Evolutionary conservation across 1,140 invertebrate species (phyloP).

Genomic region (Neodiprion pinetum): DNA sequence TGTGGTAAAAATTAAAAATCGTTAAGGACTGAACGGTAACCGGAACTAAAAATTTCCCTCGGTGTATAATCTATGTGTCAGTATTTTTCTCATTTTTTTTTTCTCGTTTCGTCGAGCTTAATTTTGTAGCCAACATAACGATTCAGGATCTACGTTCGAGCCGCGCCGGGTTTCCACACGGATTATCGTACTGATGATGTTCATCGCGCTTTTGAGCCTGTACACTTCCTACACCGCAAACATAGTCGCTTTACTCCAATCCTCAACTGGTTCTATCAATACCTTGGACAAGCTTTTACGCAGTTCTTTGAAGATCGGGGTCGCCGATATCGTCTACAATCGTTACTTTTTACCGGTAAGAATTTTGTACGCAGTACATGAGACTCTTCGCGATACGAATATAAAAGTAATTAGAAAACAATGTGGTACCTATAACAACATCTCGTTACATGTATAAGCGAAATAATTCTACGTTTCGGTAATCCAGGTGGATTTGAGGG

Average conservation of each 20-base stretch:
- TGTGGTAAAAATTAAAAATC: no score
- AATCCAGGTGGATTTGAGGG: not conserved
- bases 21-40: not conserved
- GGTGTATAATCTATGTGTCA: not conserved
- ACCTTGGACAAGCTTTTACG: conserved; percentile 66
- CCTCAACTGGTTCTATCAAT: conserved; percentile 67
- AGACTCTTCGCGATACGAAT: not conserved
- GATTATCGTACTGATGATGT: conserved; percentile 44
- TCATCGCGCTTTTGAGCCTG: conserved; percentile 47
- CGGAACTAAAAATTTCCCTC: no score
- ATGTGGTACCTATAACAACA: not conserved
- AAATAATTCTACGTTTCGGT: not conserved
- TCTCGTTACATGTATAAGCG: not conserved
- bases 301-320: conserved; percentile 66
- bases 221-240: conserved; percentile 72
- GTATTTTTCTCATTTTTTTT: not conserved
- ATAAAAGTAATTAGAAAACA: not conserved
- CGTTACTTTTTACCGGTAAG: conserved; percentile 70
- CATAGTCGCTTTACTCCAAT: conserved; percentile 71
- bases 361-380: not conserved
- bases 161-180: conserved; percentile 39
- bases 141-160: conserved; percentile 39
- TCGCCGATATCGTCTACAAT: conserved; percentile 69
- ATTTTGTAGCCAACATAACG: not conserved
- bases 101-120: not conserved